Evolutionary conservation across 2,797 vertebrate species (phyloP).

Genomic region (Kryptopterus vitreolus): DNA sequence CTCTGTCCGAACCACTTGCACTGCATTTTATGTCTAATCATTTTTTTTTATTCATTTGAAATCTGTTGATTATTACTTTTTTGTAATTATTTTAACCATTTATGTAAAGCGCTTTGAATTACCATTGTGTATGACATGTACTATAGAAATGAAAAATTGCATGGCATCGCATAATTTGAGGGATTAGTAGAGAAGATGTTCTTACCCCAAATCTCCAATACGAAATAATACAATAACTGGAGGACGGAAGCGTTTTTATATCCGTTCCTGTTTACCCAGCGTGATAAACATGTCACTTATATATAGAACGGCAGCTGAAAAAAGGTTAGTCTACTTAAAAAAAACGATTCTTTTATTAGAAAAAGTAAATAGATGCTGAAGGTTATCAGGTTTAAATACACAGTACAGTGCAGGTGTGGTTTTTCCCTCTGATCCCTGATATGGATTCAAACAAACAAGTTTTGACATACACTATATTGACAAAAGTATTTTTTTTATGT

Average conservation of each 20-base stretch:
- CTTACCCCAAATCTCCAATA: conserved; percentile 12
- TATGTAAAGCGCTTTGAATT: too few relatives aligned
- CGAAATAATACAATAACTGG: neutral
- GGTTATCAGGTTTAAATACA: neutral
- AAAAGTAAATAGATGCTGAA: neutral
- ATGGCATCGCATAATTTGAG: too few relatives aligned
- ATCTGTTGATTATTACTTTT: too few relatives aligned
- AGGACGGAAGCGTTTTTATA: neutral
- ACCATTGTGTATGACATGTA: too few relatives aligned
- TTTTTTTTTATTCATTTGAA: too few relatives aligned
- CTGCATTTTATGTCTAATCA: too few relatives aligned
- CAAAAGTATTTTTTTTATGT: neutral
- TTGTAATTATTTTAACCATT: too few relatives aligned
- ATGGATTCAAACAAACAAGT: neutral
- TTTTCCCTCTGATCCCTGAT: neutral
- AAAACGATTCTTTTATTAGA: neutral
- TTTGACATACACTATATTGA: neutral
- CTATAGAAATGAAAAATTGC: too few relatives aligned
- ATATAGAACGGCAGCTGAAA: neutral
- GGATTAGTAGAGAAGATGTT: neutral
- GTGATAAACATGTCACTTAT: neutral
- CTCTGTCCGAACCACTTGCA: too few relatives aligned
- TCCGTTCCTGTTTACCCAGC: neutral
- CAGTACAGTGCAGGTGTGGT: neutral
- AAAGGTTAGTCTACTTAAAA: neutral